These are phyloP conservation scores for Oscheius myriophilus DNA, from an alignment of 2,888 invertebrate species.

Conservation along the genomic window DNA sequence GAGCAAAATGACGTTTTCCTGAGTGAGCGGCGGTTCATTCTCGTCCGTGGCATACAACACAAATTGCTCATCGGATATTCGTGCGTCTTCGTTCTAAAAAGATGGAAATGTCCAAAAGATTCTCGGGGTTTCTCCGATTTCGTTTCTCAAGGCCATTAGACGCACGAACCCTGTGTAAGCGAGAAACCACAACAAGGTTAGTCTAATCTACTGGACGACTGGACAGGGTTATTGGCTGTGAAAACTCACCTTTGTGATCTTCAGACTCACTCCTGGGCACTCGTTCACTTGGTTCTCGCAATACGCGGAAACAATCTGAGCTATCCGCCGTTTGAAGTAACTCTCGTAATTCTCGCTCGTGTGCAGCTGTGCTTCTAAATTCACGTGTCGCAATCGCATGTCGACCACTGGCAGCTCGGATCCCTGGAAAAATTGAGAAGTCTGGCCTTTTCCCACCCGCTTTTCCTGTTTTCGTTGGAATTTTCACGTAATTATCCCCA, in stretches of 20 bases:
- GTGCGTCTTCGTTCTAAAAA: slow-evolving; percentile 37
- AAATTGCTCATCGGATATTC: slow-evolving; percentile 47
- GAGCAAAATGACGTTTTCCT: slow-evolving; percentile 66
- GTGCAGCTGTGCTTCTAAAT: slow-evolving; percentile 56
- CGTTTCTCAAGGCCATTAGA: slow-evolving; percentile 3
- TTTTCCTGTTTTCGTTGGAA: slow-evolving; percentile 1
- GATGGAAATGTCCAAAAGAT: slow-evolving; percentile 3
- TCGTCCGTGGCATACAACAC: slow-evolving; percentile 61
- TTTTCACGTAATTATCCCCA: slow-evolving; percentile 14
- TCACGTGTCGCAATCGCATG: slow-evolving; percentile 59
- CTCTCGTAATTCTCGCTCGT: slow-evolving; percentile 62
- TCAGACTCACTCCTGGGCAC: slow-evolving; percentile 59
- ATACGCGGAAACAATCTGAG: slow-evolving; percentile 62
- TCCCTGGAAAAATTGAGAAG: slow-evolving; percentile 41
- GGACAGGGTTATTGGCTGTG: neutral
- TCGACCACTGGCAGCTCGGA: slow-evolving; percentile 51
- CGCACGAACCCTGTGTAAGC: slow-evolving; percentile 25
- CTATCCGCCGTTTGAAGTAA: slow-evolving; percentile 67
- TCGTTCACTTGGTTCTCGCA: slow-evolving; percentile 64
- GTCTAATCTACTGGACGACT: slow-evolving; percentile 4
- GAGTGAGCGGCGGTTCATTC: slow-evolving; percentile 58
- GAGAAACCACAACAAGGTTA: slow-evolving; percentile 21
- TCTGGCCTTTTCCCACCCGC: neutral
- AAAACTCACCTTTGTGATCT: slow-evolving; percentile 48
- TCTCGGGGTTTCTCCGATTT: slow-evolving; percentile 1